phyloP scores from a whole-genome alignment of 1,140 invertebrate species.

The Hylaeus volcanicus region DNA sequence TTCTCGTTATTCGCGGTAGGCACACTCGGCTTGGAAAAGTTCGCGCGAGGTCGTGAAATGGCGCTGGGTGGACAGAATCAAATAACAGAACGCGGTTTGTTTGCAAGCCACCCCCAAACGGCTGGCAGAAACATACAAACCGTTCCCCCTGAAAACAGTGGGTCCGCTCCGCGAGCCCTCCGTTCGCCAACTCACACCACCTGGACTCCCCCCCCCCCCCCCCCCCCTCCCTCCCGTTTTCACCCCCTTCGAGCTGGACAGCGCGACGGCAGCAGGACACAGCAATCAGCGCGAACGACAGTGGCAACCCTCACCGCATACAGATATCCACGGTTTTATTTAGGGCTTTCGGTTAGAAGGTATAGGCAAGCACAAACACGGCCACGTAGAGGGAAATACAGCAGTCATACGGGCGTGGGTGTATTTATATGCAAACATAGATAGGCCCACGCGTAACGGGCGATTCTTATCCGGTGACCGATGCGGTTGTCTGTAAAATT shows the following conservation, averaged over 20 bases:
- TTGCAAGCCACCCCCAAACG: constrained; percentile 68
- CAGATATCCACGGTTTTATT: constrained; percentile 65
- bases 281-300: constrained; percentile 62
- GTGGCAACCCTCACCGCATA: constrained; percentile 58
- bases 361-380: constrained; percentile 43
- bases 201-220: not conserved
- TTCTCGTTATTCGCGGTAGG: constrained; percentile 42
- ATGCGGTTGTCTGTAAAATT: not conserved
- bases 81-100: constrained; percentile 74
- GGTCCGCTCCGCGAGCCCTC: constrained; percentile 24
- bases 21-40: constrained; percentile 51
- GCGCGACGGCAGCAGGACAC: constrained; percentile 53
- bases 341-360: constrained; percentile 63
- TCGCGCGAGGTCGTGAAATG: constrained; percentile 46
- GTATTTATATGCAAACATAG: not conserved
- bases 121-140: constrained; percentile 61
- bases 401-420: not conserved
- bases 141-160: constrained; percentile 45
- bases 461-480: not conserved
- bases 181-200: constrained; percentile 2
- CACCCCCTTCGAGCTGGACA: constrained; percentile 29
- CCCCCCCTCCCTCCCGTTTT: no score
- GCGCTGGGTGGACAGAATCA: constrained; percentile 64
- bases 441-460: not conserved
- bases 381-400: not conserved